phyloP scores from a whole-genome alignment of 2,888 invertebrate genomes.

The Cosmia trapezina region DNA sequence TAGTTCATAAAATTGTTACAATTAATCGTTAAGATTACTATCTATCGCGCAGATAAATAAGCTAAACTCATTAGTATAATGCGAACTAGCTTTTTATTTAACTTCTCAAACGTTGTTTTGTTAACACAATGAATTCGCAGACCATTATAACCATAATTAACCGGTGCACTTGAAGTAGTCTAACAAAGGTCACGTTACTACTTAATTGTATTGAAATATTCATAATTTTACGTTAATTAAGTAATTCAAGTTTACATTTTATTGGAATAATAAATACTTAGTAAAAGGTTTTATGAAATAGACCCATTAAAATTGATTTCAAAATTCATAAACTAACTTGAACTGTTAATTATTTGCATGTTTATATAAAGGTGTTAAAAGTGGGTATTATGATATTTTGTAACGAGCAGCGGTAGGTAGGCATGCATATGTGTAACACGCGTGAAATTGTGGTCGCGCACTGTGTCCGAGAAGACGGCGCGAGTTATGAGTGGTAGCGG shows the following conservation, averaged over 20 bases:
- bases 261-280: conserved; percentile 22
- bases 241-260: conserved; percentile 29
- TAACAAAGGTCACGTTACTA: conserved; percentile 26
- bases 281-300: conserved; percentile 42
- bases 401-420: conserved; percentile 34
- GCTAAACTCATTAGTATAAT: conserved; percentile 34
- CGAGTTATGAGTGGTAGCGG: conserved; percentile 23
- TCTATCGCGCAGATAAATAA: conserved; percentile 44
- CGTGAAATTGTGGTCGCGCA: conserved; percentile 52
- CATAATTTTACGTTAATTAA: conserved; percentile 10
- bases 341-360: conserved; percentile 50
- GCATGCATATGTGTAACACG: conserved; percentile 47
- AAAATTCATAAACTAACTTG: conserved; percentile 28
- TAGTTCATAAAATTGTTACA: conserved; percentile 48
- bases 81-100: conserved; percentile 37
- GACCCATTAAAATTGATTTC: conserved; percentile 45
- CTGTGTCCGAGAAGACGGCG: conserved; percentile 4
- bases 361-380: conserved; percentile 42
- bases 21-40: conserved; percentile 57
- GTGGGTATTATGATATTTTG: conserved; percentile 51
- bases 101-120: conserved; percentile 32
- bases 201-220: conserved; percentile 6
- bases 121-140: conserved; percentile 52
- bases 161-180: conserved; percentile 21
- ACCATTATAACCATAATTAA: conserved; percentile 43